Conservation (phyloP, 1,140 invertebrate species). For the Goniozus legneri region DNA sequence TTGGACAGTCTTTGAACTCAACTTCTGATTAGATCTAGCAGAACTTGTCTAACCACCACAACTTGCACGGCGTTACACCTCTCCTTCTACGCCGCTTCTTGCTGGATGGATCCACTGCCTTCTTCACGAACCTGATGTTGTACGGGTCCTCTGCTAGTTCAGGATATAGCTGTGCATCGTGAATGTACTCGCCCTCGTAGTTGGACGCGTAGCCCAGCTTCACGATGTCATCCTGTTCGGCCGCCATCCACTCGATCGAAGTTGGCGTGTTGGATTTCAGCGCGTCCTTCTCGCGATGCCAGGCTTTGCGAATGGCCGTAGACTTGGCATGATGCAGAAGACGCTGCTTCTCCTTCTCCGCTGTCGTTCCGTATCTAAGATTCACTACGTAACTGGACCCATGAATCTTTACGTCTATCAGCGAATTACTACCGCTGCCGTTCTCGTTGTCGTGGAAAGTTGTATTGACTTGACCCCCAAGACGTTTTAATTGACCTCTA, state of each 20-base stretch:
- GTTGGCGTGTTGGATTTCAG: slow-evolving; percentile 73
- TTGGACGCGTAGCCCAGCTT: slow-evolving; percentile 77
- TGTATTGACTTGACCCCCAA: slow-evolving; percentile 88
- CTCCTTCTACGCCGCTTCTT: slow-evolving; percentile 62
- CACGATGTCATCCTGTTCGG: slow-evolving; percentile 83
- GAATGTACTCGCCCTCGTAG: slow-evolving; percentile 88
- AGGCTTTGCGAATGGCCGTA: slow-evolving; percentile 83
- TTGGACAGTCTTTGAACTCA: too few species aligned
- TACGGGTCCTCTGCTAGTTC: slow-evolving; percentile 93
- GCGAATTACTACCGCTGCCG: slow-evolving; percentile 51
- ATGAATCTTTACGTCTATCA: slow-evolving; percentile 84
- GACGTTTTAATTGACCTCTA: slow-evolving; percentile 78
- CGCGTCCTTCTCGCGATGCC: slow-evolving; percentile 84
- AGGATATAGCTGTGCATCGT: slow-evolving; percentile 83
- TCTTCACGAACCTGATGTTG: slow-evolving; percentile 87
- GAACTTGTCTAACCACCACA: slow-evolving; percentile 55
- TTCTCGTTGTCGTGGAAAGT: slow-evolving; percentile 85
- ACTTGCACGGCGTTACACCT: slow-evolving; percentile 47
- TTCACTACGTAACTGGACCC: slow-evolving; percentile 79
- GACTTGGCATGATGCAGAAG: slow-evolving; percentile 84
- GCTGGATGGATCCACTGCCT: slow-evolving; percentile 63
- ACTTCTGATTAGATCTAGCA: slow-evolving; percentile 52
- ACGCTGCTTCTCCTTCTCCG: slow-evolving; percentile 82
- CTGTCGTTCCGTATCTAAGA: slow-evolving; percentile 82
- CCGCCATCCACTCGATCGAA: slow-evolving; percentile 68